phyloP scores from a whole-genome alignment of 2,888 invertebrate genomes.

The Drosophila anceps region DNA sequence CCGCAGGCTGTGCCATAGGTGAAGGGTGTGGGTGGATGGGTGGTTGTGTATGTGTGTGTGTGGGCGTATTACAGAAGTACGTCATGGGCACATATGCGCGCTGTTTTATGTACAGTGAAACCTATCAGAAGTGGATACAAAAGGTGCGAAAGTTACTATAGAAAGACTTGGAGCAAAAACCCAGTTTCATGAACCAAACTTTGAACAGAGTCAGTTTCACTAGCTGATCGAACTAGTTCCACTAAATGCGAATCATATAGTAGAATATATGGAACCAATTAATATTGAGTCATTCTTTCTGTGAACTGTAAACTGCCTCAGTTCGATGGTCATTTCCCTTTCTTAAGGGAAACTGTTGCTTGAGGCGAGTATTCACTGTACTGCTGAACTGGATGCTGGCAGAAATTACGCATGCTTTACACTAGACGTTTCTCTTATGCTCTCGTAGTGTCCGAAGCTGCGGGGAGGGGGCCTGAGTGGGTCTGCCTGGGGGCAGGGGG shows the following conservation, averaged over 20 bases:
- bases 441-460: slow-evolving; percentile 31
- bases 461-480: slow-evolving; percentile 22
- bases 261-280: too few species aligned
- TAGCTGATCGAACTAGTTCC: not conserved
- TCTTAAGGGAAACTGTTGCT: not conserved
- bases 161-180: not conserved
- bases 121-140: slow-evolving; percentile 5
- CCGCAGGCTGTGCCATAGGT: slow-evolving; percentile 32
- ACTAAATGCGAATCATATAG: too few species aligned
- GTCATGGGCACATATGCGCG: slow-evolving; percentile 67
- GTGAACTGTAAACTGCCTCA: not conserved
- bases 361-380: not conserved
- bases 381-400: not conserved
- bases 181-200: not conserved
- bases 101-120: slow-evolving; percentile 13
- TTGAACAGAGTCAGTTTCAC: not conserved
- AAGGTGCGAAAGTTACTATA: not conserved
- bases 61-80: not conserved
- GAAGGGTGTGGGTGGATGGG: not conserved
- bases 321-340: not conserved
- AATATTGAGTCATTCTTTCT: not conserved
- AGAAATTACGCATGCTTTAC: slow-evolving; percentile 68
- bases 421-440: slow-evolving; percentile 62
- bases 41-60: not conserved
- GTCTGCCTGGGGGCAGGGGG: not conserved